Conservation (phyloP, 2,888 invertebrate species). For the Heliconius sara region DNA sequence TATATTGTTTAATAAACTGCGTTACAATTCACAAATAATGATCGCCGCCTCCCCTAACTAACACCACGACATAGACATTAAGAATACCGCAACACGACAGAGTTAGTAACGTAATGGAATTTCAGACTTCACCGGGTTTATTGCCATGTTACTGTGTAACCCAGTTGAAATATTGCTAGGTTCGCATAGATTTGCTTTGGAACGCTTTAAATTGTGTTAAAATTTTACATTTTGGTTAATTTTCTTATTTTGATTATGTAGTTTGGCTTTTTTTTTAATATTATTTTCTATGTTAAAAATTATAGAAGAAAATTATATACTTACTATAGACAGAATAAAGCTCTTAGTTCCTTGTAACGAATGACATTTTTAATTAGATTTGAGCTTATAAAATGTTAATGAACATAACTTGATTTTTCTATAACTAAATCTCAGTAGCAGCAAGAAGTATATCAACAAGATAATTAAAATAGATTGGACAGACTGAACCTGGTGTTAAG, state of each 20-base stretch:
- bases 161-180: slow-evolving; percentile 21
- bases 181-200: slow-evolving; percentile 2
- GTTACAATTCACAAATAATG: slow-evolving; percentile 1
- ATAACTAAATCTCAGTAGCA: no score
- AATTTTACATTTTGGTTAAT: not conserved
- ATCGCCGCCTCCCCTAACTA: slow-evolving; percentile 15
- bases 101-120: slow-evolving; percentile 38
- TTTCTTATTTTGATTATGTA: not conserved
- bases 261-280: not conserved
- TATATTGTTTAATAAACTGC: not conserved
- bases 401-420: no score
- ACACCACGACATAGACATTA: slow-evolving; percentile 30
- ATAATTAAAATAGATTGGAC: no score
- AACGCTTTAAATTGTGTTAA: slow-evolving; percentile 4
- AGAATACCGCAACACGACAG: slow-evolving; percentile 37
- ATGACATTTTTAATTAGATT: no score
- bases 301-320: no score
- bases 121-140: slow-evolving; percentile 37
- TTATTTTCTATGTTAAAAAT: no score
- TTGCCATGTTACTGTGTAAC: slow-evolving; percentile 31
- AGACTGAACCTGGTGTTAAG: no score
- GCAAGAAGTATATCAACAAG: no score
- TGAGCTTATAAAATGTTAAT: no score
- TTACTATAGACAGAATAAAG: no score
- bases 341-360: no score